Evolutionary conservation across 2,888 invertebrate genomes (phyloP), one percentile per base, ranked within the genome.

Genomic region (Sphaerophoria taeniata): DNA sequence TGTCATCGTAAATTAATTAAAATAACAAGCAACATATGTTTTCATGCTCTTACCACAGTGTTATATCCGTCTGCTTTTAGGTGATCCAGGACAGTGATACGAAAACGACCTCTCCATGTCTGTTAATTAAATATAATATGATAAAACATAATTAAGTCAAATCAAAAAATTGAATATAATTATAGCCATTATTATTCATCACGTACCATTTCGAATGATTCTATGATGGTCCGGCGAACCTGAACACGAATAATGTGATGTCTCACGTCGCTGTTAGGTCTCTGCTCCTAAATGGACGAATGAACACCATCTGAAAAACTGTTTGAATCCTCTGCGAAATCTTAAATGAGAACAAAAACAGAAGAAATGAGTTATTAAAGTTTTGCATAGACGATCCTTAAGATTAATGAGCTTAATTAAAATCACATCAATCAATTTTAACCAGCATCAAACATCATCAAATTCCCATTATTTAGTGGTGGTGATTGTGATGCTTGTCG

Each of bases 311-410:
- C 96, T 96, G 93, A 98, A 98, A 91, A 98, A 96, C 91, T 97
- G 96, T 90, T 96, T 96, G 93, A 98, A 98, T 7, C 98, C 98
- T 88, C 97, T 95, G 60, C 98, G 95, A 92, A 98, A 98, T 91
- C 98, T 98, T 92, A 24, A 92, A 92, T 65, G 74, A 87, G 56
- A 74, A 65, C 43, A 74, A 16, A 33, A 51, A 7, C 36, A 4
- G n/a, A 33, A 70, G 14, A 33, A 43, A 33, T 24, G 1, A 51
- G 9, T 43, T 11, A 9, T 9, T 43, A 2, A 2, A 24, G 24
- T 24, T 2, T 24, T 24, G 24, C 1, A 24, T 24, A 24, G 24
- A 24, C 1, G 2, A 24, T 2, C 24, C 24, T 24, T 2, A 24
- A 1, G 24, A 24, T 24, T 24, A 24, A 24, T 24, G 24, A 24